Base-by-base conservation (phyloP, 2,797 vertebrate genomes). In the Loriculus beryllinus region DNA sequence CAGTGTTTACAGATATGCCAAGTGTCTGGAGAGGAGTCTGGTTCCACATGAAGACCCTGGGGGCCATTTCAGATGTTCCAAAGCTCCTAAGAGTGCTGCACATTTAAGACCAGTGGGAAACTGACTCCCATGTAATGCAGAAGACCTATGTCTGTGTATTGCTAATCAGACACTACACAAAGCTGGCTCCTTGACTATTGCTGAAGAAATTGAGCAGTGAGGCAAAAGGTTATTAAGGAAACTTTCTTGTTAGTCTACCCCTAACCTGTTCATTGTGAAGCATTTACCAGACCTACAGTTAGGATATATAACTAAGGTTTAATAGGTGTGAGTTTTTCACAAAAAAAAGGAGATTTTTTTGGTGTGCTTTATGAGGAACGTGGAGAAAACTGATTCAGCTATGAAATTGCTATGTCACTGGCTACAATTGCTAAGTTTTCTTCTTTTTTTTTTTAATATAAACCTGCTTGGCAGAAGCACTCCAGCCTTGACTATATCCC, bases 1-100 rank as follows among this genome's bases (percentile, higher is more conserved):
- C 1, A 0, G 12, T 6, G 3, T 60, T 48, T 29, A 37, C 62
- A 37, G 45, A 68, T 6, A 10, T 35, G 12, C 31, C 18, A 17
- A 40, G 6, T 28, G 25, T 17, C 31, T 29, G 6, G 29, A 69
- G 16, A 64, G 17, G 20, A 86, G 21, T 3, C 4, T 57, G 13
- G 14, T 14, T 60, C 26, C 22, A 37, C 13, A 14, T 1, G 1
- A 49, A 79, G 31, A 26, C 18, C 29, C 18, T 1, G 0, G n/a
- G 13, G 31, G 14, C 6, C n/a, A 25, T 71, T 74, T 63, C 19
- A 49, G 42, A 9, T 35, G 37, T 13, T 57, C 14, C 35, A 70
- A 26, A 67, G 8, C 5, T 29, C 19, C 9, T 39, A 33, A 72
- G 33, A 51, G 18, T 28, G 12, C 17, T 11, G 21, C 15, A 25